These are phyloP conservation scores for Pongo pygmaeus DNA, from an alignment of 2,113 vertebrate genomes.

Conservation along the genomic window DNA sequence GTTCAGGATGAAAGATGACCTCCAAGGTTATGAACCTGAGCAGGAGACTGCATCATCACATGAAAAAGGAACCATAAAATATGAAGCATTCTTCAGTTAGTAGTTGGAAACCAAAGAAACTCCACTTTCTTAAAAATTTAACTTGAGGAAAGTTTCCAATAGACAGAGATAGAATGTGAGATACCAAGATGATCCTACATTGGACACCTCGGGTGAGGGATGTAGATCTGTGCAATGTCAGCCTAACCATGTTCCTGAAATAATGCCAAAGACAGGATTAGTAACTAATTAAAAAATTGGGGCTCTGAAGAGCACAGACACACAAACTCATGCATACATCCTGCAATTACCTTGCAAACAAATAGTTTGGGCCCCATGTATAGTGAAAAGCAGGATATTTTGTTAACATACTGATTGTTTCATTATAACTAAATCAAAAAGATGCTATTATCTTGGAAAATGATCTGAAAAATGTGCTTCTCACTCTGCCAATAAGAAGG, in stretches of 20 bases:
- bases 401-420: background rate
- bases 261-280: background rate
- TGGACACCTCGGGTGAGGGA: background rate
- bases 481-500: background rate
- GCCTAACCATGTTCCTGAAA: background rate
- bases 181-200: slow-evolving; percentile 11
- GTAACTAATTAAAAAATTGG: background rate
- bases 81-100: slow-evolving; percentile 80
- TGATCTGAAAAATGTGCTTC: background rate
- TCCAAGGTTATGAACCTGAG: slow-evolving; percentile 84
- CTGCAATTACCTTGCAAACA: background rate
- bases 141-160: slow-evolving; percentile 73
- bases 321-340: background rate
- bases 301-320: background rate
- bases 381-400: background rate
- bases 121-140: slow-evolving; percentile 69
- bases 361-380: background rate
- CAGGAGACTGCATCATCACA: slow-evolving; percentile 78
- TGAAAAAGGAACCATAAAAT: slow-evolving; percentile 79
- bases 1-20: slow-evolving; percentile 87
- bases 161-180: slow-evolving; percentile 12
- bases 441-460: background rate
- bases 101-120: slow-evolving; percentile 70
- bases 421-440: background rate
- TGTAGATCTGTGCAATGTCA: background rate